Evolutionary conservation across 2,888 invertebrate species (phyloP).

Genomic region (Caenorhabditis panamensis): DNA sequence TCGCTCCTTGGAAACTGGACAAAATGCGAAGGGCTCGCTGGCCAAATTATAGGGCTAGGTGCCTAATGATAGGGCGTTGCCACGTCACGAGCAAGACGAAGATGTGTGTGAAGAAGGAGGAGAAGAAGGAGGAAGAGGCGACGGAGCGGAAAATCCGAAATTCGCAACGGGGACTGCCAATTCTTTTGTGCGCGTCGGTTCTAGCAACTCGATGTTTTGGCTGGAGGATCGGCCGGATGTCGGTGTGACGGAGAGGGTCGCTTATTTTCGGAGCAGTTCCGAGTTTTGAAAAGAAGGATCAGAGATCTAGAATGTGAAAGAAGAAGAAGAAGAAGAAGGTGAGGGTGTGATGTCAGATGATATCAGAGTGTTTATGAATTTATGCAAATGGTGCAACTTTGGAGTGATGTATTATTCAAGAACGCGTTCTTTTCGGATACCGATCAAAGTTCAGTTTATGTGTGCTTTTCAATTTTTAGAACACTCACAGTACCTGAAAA

Average conservation of each 20-base stretch:
- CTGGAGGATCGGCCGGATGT: slow-evolving; percentile 34
- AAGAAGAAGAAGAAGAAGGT: not conserved
- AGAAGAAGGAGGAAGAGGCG: slow-evolving; percentile 35
- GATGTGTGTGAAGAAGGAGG: not conserved
- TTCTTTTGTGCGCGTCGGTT: slow-evolving; percentile 20
- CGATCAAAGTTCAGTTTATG: too few relatives aligned
- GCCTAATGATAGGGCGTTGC: slow-evolving; percentile 21
- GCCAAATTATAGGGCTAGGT: slow-evolving; percentile 7
- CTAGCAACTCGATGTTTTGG: slow-evolving; percentile 47
- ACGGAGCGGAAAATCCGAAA: slow-evolving; percentile 15
- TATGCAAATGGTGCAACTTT: too few relatives aligned
- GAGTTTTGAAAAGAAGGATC: not conserved
- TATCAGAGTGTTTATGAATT: too few relatives aligned
- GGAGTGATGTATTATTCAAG: too few relatives aligned
- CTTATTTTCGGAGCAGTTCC: slow-evolving; percentile 26
- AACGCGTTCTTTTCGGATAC: too few relatives aligned
- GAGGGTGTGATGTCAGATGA: not conserved
- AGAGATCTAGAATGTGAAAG: not conserved
- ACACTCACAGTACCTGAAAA: not conserved
- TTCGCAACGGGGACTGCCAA: slow-evolving; percentile 8
- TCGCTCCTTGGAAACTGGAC: slow-evolving; percentile 7
- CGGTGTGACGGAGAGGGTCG: slow-evolving; percentile 15
- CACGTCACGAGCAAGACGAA: slow-evolving; percentile 16
- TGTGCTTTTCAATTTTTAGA: too few relatives aligned
- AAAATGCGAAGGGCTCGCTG: not conserved